Base-by-base conservation (phyloP, 2,113 vertebrate species). In the Macroglossus sobrinus region DNA sequence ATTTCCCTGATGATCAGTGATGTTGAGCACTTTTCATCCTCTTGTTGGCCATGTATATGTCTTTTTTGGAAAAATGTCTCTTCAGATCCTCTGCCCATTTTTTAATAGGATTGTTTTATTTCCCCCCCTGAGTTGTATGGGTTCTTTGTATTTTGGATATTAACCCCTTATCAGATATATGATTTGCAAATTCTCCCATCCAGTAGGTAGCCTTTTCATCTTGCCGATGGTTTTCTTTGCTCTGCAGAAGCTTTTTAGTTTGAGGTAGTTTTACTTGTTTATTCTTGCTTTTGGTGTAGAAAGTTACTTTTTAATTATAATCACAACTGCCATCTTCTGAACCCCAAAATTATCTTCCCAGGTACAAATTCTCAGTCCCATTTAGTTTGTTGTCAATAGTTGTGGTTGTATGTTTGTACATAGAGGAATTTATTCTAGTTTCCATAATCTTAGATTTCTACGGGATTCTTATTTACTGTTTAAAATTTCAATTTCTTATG, bases 251-350 rank as follows among this genome's bases (percentile, higher is more conserved):
- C 59, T 85, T 86, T 78, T 93, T 78, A 38, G 47, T 93, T 50
- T 69, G 72, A 79, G 79, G 13, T 71, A 47, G 2, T 79, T 13
- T 3, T 6, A 38, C 33, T 78, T 64, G 14, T 33, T 87, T 84
- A 53, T 66, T 72, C 74, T 89, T 89, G 28, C n/a, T 71, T 71
- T 91, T 59, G 33, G 24, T 76, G 64, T 80, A 30, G 47, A 74
- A 84, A 82, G 13, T 94, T 57, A 14, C 4, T 76, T 91, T 93
- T 91, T 63, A 71, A 79, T 95, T 30, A 79, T 71, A 57, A 91
- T 59, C 57, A 66, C 21, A 74, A 18, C 38, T 50, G 7, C 63
- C 59, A 57, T 90, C 66, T 53, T 93, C 7, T 57, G 15, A 72
- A 69, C 21, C n/a, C 43, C 55, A 57, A 22, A 69, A 64, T 76